Evolutionary conservation across 2,797 vertebrate genomes (phyloP), one percentile per base, ranked within the genome.

Genomic region (Hippocampus kuda): DNA sequence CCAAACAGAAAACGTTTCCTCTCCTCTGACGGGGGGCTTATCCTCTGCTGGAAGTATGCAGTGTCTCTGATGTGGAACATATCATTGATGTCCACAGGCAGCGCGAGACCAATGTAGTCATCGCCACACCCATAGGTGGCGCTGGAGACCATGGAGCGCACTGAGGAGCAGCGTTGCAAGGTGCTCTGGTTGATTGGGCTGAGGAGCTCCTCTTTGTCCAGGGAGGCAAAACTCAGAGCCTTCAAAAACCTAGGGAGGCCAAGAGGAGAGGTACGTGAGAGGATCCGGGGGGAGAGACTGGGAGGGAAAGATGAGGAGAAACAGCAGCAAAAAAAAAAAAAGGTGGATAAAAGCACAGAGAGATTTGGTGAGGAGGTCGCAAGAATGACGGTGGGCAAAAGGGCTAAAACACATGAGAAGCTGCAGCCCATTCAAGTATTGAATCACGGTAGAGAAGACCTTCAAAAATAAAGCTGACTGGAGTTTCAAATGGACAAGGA

Each of bases 171-270:
- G 71, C 96, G 95, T 18, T 98, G 97, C 70, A 99, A 89, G 5
- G 95, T 95, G 75, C 92, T 98, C 87, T 99, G 93, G 88, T 96
- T 99, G 88, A 99, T 98, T 72, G 97, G 97, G 77, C 95, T 98
- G 79, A 99, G 89, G 10, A 99, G 91, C 65, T 99, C 96, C 89
- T 98, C 97, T 88, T 98, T 98, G 87, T 99, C 96, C 87, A 99
- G 89, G 0, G 96, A 98, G 68, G 95, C 97, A 13, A 98, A 98
- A 88, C 97, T 99, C 86, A 99, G 91, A 75, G 97, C 96, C 92
- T 98, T 98, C 88, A 98, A 92, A 79, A 99, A 99, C 91, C 97
- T 99, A 88, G 72, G 80, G 70, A 84, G 79, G 79, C 77, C 73
- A 66, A 88, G 69, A 86, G 79, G 83, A 88, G 80, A 86, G 82